Base-by-base conservation (phyloP, 2,797 vertebrate genomes). In the Myripristis jacobus region DNA sequence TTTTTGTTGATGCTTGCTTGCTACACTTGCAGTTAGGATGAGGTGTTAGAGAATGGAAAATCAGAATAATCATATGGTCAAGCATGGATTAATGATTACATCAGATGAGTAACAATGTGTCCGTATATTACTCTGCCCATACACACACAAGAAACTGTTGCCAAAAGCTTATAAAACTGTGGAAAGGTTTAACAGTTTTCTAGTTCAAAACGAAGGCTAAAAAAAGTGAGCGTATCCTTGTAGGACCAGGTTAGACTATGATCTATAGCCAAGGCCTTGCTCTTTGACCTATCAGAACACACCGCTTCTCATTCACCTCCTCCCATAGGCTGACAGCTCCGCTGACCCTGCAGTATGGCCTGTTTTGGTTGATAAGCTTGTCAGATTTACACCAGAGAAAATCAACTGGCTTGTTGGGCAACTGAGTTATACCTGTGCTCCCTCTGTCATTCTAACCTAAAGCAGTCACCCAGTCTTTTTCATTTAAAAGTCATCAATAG, bases 371-470 rank as follows among this genome's bases (percentile, higher is more conserved):
- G 79, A 50, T 68, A 66, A 43, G 41, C 50, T n/a, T 25, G 21
- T 63, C 64, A 79, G 86, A 91, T 89, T 82, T 86, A 85, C 70
- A 27, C 72, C 80, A n/a, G 36, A 25, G 16, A 2, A 25, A 36
- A 18, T n/a, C 55, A 53, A 27, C 19, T 0, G 61, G 77, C 84
- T 83, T 58, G 71, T 88, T 88, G 70, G 65, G 61, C 44, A 7
- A 2, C 75, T 90, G 85, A 90, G 73, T 90, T 84, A 90, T 77
- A 22, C 57, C 53, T 43, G 9, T 3, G 10, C 13, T 9, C 2
- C 11, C 0, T 21, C 54, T 15, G 21, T 43, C 27, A 6, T 19
- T 73, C 27, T 48, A 15, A 1, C 34, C 58, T 81, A 70, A 80
- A 76, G 84, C 87, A 75, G 79, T 55, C 66, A 36, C 47, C 47